Conservation (phyloP, 2,113 vertebrate species). For the Sitta europaea region DNA sequence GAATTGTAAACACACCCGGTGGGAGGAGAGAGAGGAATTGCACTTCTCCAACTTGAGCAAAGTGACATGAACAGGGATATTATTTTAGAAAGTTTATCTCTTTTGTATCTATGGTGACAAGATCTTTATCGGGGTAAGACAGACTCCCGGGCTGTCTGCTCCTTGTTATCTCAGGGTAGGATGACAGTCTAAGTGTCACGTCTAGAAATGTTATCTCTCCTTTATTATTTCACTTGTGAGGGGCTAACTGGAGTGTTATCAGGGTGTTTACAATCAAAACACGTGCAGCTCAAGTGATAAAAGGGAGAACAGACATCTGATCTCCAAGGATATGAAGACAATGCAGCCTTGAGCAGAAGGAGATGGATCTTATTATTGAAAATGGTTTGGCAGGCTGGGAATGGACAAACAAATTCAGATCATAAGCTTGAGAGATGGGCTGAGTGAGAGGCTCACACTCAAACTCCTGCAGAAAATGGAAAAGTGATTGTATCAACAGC, state of each 20-base stretch:
- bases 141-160: constrained; percentile 20
- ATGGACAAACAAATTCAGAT: constrained; percentile 57
- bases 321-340: constrained; percentile 72
- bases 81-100: constrained; percentile 72
- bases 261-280: constrained; percentile 67
- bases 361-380: constrained; percentile 65
- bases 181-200: constrained; percentile 47
- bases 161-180: constrained; percentile 59
- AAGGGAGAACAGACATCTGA: constrained; percentile 57
- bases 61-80: constrained; percentile 65
- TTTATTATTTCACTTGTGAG: constrained; percentile 70
- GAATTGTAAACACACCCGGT: not conserved
- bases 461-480: not conserved
- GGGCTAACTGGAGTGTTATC: constrained; percentile 64
- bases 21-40: not conserved
- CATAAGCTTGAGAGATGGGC: constrained; percentile 36
- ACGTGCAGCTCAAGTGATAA: constrained; percentile 62
- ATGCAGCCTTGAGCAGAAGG: constrained; percentile 49
- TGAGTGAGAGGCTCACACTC: not conserved
- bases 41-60: constrained; percentile 37
- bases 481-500: constrained; percentile 17
- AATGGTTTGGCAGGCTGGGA: constrained; percentile 61
- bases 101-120: constrained; percentile 67
- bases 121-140: constrained; percentile 59
- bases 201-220: constrained; percentile 62